Base-by-base conservation (phyloP, 2,797 vertebrate genomes). In the Petrocephalus schoutedeni region DNA sequence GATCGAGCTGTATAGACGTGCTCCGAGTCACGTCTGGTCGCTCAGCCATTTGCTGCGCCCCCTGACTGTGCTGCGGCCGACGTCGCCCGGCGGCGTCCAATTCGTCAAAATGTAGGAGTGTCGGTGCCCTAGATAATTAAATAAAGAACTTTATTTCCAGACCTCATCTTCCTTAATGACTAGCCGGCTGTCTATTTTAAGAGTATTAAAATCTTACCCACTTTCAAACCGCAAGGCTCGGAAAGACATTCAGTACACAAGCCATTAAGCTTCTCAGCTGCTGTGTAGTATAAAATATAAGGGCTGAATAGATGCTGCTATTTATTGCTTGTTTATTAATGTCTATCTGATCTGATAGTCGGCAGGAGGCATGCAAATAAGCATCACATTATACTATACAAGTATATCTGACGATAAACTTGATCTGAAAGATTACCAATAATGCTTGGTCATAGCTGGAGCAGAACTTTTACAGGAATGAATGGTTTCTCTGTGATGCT, bases 91-190 rank as follows among this genome's bases (percentile, higher is more conserved):
- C 74, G 45, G 41, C 41, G 74, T 80, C 49, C 6, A 36, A 45
- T 77, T 77, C 74, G 16, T 77, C 16, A 80, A 80, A 80, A 80
- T 80, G 36, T 8, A 49, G 14, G 5, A 80, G 36, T 7, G 41
- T 80, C 74, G 6, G 36, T 80, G 74, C 74, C 74, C 74, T 80
- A 80, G 41, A 80, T 80, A 80, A 49, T 16, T 80, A 41, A 45
- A 80, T 80, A 21, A 41, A 80, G 41, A 49, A 80, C 19, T 16
- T 71, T 2, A 49, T 80, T 80, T 80, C 41, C 16, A 80, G 41
- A 80, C 41, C 74, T 41, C 74, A 80, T 80, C 41, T 80, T 80
- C 16, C 41, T 80, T 80, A 80, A 49, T 80, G 74, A 49, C 74
- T 49, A 71, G 36, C 64, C 19, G 74, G 6, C 36, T 36, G 41